A percentile compares a stretch with the other conserved stretches of the same genome.
Evolutionary conservation across 2,888 invertebrate genomes (phyloP).

Genomic region (Oegoconia quadripuncta): DNA sequence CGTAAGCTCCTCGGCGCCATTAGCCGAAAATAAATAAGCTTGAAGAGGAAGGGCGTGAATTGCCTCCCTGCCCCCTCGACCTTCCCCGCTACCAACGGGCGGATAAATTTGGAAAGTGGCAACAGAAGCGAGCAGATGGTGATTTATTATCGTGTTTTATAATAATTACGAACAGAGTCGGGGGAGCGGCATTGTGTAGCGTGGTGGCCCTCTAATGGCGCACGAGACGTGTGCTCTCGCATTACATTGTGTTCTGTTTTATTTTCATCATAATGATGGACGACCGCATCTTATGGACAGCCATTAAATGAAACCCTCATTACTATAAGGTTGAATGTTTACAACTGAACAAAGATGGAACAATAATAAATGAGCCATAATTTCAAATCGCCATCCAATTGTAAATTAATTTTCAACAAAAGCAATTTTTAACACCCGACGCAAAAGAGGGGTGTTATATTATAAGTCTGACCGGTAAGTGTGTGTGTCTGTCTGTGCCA

Average conservation of each 20-base stretch:
- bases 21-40: slow-evolving; percentile 67
- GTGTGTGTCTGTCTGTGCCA: too few relatives aligned
- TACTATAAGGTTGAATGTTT: slow-evolving; percentile 25
- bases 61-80: slow-evolving; percentile 30
- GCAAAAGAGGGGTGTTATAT: too few relatives aligned
- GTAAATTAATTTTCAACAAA: slow-evolving; percentile 9
- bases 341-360: background rate
- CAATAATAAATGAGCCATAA: background rate
- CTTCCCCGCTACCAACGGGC: slow-evolving; percentile 25
- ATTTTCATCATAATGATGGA: slow-evolving; percentile 39
- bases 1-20: slow-evolving; percentile 56
- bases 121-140: slow-evolving; percentile 70
- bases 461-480: too few relatives aligned
- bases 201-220: slow-evolving; percentile 40
- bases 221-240: slow-evolving; percentile 35
- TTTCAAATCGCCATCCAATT: slow-evolving; percentile 25
- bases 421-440: too few relatives aligned
- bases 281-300: slow-evolving; percentile 26
- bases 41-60: slow-evolving; percentile 54
- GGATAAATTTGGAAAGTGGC: slow-evolving; percentile 51
- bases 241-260: slow-evolving; percentile 40
- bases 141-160: slow-evolving; percentile 74
- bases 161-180: slow-evolving; percentile 61
- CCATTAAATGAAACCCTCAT: slow-evolving; percentile 19
- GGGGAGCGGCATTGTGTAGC: slow-evolving; percentile 51